Evolutionary conservation across 2,113 vertebrate species (phyloP).

Genomic region (Rhombomys opimus): DNA sequence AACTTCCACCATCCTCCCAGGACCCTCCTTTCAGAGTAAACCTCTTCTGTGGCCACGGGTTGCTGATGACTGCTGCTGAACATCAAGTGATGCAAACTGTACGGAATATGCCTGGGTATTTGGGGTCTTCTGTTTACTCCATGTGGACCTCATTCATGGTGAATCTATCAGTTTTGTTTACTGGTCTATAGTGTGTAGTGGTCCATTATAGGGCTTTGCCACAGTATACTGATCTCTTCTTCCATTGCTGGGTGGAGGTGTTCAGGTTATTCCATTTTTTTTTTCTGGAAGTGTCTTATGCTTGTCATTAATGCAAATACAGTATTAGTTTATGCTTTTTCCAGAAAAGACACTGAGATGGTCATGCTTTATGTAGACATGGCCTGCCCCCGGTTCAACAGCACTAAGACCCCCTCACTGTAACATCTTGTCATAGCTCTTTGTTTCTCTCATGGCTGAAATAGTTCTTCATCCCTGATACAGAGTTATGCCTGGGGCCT

Average conservation of each 20-base stretch:
- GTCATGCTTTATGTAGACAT: background rate
- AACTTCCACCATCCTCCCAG: background rate
- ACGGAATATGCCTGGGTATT: background rate
- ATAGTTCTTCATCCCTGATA: background rate
- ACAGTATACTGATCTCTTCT: background rate
- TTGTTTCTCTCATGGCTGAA: slow-evolving; percentile 6
- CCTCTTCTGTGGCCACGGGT: background rate
- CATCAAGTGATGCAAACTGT: background rate
- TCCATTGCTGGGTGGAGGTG: background rate
- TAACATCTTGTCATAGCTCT: slow-evolving; percentile 21
- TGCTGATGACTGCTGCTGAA: background rate
- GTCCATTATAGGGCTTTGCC: background rate
- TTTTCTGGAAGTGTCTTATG: background rate
- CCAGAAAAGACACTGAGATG: background rate
- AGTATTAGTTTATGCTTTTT: slow-evolving; percentile 28
- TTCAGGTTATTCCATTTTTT: background rate
- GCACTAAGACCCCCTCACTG: background rate
- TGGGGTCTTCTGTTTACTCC: background rate
- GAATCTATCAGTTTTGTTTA: background rate
- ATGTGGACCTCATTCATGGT: background rate
- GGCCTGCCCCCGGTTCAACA: background rate
- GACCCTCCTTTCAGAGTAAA: background rate
- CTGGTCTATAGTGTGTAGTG: background rate
- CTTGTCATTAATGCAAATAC: slow-evolving; percentile 1
- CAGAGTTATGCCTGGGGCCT: background rate